Conservation (phyloP, 2,888 invertebrate genomes). For the Sympetrum striolatum region DNA sequence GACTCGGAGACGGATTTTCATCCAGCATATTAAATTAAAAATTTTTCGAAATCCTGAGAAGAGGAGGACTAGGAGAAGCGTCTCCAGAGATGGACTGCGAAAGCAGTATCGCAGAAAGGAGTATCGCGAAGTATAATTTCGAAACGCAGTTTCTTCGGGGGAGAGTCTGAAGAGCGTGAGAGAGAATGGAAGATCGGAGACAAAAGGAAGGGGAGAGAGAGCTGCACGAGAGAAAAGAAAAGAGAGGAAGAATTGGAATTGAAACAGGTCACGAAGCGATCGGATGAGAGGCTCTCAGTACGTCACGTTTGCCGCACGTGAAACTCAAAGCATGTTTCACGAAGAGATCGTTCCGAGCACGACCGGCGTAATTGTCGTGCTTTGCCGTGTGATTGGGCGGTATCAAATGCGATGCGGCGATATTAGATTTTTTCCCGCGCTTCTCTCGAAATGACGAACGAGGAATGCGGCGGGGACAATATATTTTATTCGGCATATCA, state of each 20-base stretch:
- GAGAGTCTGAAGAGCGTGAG: no score
- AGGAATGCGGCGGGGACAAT: not conserved
- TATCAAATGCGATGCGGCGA: not conserved
- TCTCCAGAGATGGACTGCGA: no score
- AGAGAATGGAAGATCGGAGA: no score
- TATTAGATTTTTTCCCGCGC: not conserved
- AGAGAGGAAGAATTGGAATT: not conserved
- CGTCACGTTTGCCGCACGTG: not conserved
- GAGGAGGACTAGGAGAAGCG: no score
- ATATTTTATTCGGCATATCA: not conserved
- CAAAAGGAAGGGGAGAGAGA: not conserved
- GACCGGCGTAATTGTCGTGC: not conserved
- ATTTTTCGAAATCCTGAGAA: no score
- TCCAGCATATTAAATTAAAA: no score
- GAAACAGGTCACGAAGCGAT: slow-evolving; percentile 34
- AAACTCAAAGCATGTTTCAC: not conserved
- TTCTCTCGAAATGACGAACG: not conserved
- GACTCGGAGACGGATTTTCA: no score
- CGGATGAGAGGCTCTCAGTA: not conserved
- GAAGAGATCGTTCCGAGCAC: not conserved
- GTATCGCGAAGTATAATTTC: no score
- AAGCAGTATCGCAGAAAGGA: no score
- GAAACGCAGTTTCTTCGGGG: no score
- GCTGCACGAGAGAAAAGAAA: not conserved
- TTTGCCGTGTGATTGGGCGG: not conserved